These are phyloP conservation scores for Tigriopus californicus DNA, from an alignment of 2,888 invertebrate species.

Conservation along the genomic window DNA sequence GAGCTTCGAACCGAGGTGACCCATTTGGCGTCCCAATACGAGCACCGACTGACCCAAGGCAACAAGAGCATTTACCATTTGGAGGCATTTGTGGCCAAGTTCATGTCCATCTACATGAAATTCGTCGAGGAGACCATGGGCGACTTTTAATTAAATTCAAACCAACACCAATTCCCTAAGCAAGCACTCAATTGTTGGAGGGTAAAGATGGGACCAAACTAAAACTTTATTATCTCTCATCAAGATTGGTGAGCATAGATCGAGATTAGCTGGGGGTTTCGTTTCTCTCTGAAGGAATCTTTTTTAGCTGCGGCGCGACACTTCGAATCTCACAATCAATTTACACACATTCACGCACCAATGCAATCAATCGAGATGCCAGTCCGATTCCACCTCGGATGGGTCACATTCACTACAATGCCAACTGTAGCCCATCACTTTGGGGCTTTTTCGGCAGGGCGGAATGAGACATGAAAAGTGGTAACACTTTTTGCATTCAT, in stretches of 20 bases:
- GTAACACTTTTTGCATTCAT: constrained; percentile 55
- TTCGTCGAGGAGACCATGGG: constrained; percentile 55
- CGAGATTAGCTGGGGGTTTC: too few species aligned
- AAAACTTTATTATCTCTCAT: too few species aligned
- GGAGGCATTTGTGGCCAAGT: constrained; percentile 89
- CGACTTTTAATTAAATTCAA: constrained; percentile 23
- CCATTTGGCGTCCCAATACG: constrained; percentile 67
- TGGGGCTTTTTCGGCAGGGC: constrained; percentile 37
- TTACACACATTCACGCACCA: too few species aligned
- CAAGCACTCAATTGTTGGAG: too few species aligned
- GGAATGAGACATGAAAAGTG: constrained; percentile 86
- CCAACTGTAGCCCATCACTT: constrained; percentile 15
- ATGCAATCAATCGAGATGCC: constrained; percentile 2
- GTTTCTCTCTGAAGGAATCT: too few species aligned
- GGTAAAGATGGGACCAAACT: too few species aligned
- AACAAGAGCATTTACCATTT: constrained; percentile 89
- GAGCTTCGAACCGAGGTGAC: constrained; percentile 67
- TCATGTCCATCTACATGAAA: constrained; percentile 82
- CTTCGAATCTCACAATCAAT: too few species aligned
- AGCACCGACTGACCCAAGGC: constrained; percentile 76
- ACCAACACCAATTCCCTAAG: too few species aligned
- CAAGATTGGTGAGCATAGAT: too few species aligned
- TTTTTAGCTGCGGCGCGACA: too few species aligned
- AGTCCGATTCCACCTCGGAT: constrained; percentile 12
- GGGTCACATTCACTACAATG: constrained; percentile 15